These are phyloP conservation scores for Terrapene triunguis DNA, from an alignment of 2,113 vertebrate genomes.

Conservation along the genomic window DNA sequence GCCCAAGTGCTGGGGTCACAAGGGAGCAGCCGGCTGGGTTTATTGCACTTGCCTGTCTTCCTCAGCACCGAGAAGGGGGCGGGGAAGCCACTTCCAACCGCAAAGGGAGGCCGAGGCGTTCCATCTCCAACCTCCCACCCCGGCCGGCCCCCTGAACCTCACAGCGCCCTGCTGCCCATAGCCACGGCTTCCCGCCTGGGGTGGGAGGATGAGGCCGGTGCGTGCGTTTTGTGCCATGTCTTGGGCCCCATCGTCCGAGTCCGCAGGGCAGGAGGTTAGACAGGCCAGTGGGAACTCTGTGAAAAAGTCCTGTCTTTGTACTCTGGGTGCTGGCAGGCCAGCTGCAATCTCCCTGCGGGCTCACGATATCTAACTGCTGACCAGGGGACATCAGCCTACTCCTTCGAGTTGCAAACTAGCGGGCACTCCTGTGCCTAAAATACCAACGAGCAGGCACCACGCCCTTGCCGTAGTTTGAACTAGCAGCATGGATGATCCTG, in stretches of 20 bases:
- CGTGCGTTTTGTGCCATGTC: not conserved
- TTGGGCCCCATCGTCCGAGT: not conserved
- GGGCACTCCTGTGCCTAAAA: not conserved
- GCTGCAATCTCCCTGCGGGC: not conserved
- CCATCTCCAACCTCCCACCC: accelerated
- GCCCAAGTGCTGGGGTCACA: not conserved
- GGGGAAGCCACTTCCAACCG: accelerated
- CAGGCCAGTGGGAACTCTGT: not conserved
- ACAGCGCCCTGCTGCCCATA: not conserved
- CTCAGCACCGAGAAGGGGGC: not conserved
- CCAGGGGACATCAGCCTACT: not conserved
- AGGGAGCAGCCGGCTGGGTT: not conserved
- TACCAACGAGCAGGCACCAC: not conserved
- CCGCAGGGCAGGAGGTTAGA: not conserved
- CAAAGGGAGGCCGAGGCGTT: not conserved
- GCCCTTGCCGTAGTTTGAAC: not conserved
- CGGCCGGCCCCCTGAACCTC: accelerated
- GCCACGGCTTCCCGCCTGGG: not conserved
- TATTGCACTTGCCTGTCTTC: constrained; percentile 10
- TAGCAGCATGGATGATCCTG: not conserved
- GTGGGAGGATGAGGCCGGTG: not conserved
- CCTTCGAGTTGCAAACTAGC: not conserved
- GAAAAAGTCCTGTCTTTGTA: not conserved
- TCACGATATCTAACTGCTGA: not conserved
- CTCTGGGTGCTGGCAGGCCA: not conserved